A percentile compares a stretch with the other conserved stretches of the same genome.
phyloP scores from a whole-genome alignment of 1,140 invertebrate species.

The Drosophila gunungcola region DNA sequence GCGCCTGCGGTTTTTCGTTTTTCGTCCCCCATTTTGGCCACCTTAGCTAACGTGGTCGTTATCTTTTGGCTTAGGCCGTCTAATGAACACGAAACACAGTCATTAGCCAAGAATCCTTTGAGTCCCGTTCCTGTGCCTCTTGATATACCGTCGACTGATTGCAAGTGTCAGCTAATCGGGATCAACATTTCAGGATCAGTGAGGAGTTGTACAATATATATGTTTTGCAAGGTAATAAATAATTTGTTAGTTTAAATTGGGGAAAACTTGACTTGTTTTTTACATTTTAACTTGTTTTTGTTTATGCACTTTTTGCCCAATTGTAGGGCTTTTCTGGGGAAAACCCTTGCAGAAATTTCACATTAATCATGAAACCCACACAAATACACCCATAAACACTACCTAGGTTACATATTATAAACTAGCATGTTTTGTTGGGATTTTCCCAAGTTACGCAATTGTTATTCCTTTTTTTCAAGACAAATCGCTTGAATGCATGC shows the following conservation, averaged over 20 bases:
- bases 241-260: too few species aligned
- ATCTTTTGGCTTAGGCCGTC: constrained; percentile 19
- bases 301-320: background rate
- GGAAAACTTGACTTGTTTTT: too few species aligned
- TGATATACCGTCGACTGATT: constrained; percentile 23
- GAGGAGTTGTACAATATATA: background rate
- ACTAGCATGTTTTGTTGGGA: constrained; percentile 15
- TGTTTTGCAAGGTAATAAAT: background rate
- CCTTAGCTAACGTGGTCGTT: constrained; percentile 10
- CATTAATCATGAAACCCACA: constrained; percentile 11
- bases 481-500: constrained; percentile 18
- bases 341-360: background rate
- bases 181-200: background rate
- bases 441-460: background rate
- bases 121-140: constrained; percentile 11
- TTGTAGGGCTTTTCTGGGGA: background rate
- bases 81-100: constrained; percentile 35
- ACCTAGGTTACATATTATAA: constrained; percentile 4
- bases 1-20: background rate
- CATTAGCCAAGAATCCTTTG: constrained; percentile 18
- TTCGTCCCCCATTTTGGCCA: background rate
- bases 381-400: background rate
- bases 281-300: too few species aligned
- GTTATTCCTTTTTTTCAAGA: background rate
- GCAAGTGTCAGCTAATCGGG: constrained; percentile 1